phyloP scores from a whole-genome alignment of 2,797 vertebrate species.

The Muscicapa striata region DNA sequence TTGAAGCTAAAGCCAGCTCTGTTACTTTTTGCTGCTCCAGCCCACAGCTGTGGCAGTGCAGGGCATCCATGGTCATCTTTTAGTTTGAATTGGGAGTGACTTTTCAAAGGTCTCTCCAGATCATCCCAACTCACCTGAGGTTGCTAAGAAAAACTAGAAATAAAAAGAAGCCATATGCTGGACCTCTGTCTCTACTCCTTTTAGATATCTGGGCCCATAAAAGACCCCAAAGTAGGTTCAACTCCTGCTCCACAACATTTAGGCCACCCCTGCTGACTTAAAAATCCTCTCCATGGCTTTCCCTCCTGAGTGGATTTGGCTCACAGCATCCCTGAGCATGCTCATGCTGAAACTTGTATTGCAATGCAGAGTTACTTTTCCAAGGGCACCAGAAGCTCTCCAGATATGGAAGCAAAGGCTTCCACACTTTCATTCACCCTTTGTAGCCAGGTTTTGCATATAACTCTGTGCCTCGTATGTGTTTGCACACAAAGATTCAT shows the following conservation, averaged over 20 bases:
- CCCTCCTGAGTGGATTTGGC: not conserved
- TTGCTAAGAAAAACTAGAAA: not conserved
- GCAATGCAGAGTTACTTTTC: not conserved
- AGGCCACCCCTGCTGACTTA: not conserved
- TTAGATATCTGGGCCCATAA: not conserved
- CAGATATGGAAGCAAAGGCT: not conserved
- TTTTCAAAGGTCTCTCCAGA: not conserved
- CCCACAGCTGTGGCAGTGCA: not conserved
- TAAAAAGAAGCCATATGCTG: not conserved
- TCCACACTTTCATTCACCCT: not conserved
- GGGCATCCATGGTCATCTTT: not conserved
- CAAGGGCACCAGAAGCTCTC: not conserved
- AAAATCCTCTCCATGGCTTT: not conserved
- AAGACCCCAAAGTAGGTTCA: not conserved
- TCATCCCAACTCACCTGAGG: not conserved
- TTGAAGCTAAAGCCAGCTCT: rapidly evolving
- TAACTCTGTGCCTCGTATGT: not conserved
- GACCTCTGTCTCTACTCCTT: not conserved
- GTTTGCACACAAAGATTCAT: slow-evolving; percentile 33
- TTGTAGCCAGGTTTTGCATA: slow-evolving; percentile 9
- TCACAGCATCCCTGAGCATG: not conserved
- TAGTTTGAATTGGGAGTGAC: not conserved
- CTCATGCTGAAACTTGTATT: not conserved
- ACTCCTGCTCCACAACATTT: not conserved
- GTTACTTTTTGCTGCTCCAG: not conserved